Evolutionary conservation across 2,113 vertebrate species (phyloP), one percentile per base, ranked within the genome.

Genomic region (Hippoglossus stenolepis): DNA sequence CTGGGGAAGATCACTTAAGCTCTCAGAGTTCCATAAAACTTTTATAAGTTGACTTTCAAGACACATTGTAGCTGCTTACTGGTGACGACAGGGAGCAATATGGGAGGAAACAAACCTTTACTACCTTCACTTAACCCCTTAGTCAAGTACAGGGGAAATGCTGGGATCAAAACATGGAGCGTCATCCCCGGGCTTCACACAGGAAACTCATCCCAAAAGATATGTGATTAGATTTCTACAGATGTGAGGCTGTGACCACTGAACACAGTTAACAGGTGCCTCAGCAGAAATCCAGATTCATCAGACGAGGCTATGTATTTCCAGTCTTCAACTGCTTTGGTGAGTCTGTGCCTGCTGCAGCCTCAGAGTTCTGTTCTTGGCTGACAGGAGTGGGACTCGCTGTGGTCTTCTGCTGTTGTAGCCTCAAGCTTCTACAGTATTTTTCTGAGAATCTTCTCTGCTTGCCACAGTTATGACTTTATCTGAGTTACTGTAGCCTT

Each of bases 21-120:
- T 94, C 93, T 95, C 94, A 89, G 94, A 96, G 95, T 96, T 95
- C 93, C 93, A 95, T 97, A 93, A 96, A 97, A 97, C 92, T 97
- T 98, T 97, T 95, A 98, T 96, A 95, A 97, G 95, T 90, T 92
- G 86, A 96, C 96, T 97, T 96, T 96, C 94, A 96, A 95, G 94
- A 94, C 91, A 88, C 93, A 94, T 92, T 95, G 94, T 96, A 93
- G 93, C 93, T 93, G 93, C 95, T 96, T 94, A 96, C 94, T 94
- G 94, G 91, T 91, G 94, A 93, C 92, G 95, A 95, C 95, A 94
- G 94, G 88, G 93, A 96, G 93, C 92, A 92, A 93, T 93, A 92
- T 69, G 75, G 68, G 91, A 88, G 92, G 93, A 95, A 94, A 92
- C 94, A 95, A 96, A 95, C 94, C 94, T 93, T 94, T 91, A 90